Base-by-base conservation (phyloP, 2,113 vertebrate genomes). In the Halichoerus grypus region DNA sequence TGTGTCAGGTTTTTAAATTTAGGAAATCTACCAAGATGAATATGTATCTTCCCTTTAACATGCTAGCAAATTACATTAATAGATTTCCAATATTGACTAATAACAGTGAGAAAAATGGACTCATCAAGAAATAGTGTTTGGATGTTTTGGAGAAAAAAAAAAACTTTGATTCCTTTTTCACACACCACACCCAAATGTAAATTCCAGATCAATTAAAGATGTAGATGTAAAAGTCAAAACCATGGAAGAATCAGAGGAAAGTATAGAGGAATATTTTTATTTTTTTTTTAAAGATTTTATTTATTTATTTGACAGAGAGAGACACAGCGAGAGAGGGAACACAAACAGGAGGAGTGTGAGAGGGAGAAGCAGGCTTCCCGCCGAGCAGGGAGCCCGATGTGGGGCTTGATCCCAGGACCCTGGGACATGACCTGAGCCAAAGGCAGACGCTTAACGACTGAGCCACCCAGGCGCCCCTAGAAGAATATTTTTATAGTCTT, bases 211-310 rank as follows among this genome's bases (percentile, higher is more conserved):
- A 7, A 51, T 28, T 82, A 63, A 88, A 95, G 14, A 53, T 46
- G 53, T 85, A 59, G 91, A 82, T 94, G 22, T 53, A 79, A 94
- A 93, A 39, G n/a, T 89, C 33, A 81, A 89, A 71, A 39, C 46
- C 33, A 21, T 13, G 9, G 49, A 94, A 39, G 16, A 72, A 53
- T 51, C 61, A 13, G 24, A 88, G n/a, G 84, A 81, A 87, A 77
- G 42, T 53, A 87, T 8, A 72, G 26, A 53, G 49, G 61, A 49
- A 65, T 74, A 51, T 42, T 80, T 59, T 53, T 59, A 71, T 72
- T 46, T 46, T 46, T 46, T 46, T 46, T 8, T 8, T 1, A 46
- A 9, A 46, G 46, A 46, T 46, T 46, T 46, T 46, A 46, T 46
- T 46, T 46, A 46, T 46, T 46, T 46, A 46, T 46, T 9, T 46